Conservation (phyloP, 2,888 invertebrate species). For the Nemotelus nigrinus region DNA sequence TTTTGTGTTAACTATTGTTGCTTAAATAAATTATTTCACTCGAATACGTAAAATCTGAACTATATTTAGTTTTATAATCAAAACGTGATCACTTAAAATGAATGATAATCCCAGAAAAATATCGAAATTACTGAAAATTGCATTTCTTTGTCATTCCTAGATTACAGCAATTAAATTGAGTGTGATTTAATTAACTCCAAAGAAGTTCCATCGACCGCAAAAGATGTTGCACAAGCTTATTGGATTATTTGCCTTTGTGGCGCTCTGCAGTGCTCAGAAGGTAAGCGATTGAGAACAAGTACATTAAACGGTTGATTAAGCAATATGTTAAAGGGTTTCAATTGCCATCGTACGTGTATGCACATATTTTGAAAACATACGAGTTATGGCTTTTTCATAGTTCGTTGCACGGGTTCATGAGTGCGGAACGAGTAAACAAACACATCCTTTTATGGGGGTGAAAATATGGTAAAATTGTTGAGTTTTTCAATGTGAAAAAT, state of each 20-base stretch:
- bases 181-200: slow-evolving; percentile 24
- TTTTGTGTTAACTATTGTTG: too few relatives aligned
- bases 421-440: slow-evolving; percentile 10
- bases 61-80: too few relatives aligned
- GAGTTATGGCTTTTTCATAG: too few relatives aligned
- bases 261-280: slow-evolving; percentile 54
- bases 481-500: too few relatives aligned
- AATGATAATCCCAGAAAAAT: background rate
- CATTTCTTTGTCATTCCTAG: slow-evolving; percentile 28
- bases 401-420: background rate
- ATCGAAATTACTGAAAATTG: slow-evolving; percentile 5
- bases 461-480: too few relatives aligned
- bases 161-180: slow-evolving; percentile 9
- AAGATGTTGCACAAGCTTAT: slow-evolving; percentile 50
- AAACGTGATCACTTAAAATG: too few relatives aligned
- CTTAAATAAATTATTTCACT: too few relatives aligned
- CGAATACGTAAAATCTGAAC: too few relatives aligned
- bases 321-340: too few relatives aligned
- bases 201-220: slow-evolving; percentile 5
- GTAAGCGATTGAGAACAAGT: slow-evolving; percentile 21
- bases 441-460: background rate
- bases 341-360: too few relatives aligned
- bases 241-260: slow-evolving; percentile 56
- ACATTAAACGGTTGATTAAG: too few relatives aligned
- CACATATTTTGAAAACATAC: too few relatives aligned